These are phyloP conservation scores for Glyphotaelius pellucidus DNA, from an alignment of 2,888 invertebrate species.

Conservation along the genomic window DNA sequence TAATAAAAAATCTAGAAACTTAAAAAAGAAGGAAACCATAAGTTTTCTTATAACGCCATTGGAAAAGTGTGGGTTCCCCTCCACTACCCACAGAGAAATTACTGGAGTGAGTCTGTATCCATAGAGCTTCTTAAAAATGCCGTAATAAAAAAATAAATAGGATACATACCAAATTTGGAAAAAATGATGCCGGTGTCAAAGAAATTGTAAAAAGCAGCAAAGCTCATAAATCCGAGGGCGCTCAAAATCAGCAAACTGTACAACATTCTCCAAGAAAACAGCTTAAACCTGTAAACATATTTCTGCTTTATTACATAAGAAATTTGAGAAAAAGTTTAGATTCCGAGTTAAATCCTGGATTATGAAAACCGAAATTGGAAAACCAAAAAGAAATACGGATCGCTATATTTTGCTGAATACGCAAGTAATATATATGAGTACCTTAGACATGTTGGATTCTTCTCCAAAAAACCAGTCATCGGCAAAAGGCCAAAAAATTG, in stretches of 20 bases:
- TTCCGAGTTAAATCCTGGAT: neutral
- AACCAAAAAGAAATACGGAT: neutral
- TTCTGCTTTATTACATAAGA: neutral
- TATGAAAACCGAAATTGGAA: neutral
- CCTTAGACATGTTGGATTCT: slow-evolving; percentile 70
- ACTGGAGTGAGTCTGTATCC: neutral
- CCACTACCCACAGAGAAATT: neutral
- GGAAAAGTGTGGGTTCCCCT: too few species aligned
- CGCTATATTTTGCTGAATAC: neutral
- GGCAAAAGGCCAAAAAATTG: slow-evolving; percentile 77
- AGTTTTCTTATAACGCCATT: too few species aligned
- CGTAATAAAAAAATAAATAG: too few species aligned
- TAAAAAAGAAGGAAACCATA: too few species aligned
- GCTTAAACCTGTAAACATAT: slow-evolving; percentile 59
- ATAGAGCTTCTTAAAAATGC: too few species aligned
- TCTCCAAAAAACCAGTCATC: slow-evolving; percentile 73
- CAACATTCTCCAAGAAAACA: slow-evolving; percentile 59
- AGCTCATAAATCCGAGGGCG: neutral
- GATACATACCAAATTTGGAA: slow-evolving; percentile 45
- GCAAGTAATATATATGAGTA: neutral
- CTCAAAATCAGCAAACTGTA: slow-evolving; percentile 60
- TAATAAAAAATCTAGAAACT: too few species aligned
- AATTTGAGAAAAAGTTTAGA: neutral
- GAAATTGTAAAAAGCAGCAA: slow-evolving; percentile 33
- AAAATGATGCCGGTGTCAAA: slow-evolving; percentile 19